These are phyloP conservation scores for Poecilus cupreus DNA, from an alignment of 2,888 invertebrate species.

Conservation along the genomic window DNA sequence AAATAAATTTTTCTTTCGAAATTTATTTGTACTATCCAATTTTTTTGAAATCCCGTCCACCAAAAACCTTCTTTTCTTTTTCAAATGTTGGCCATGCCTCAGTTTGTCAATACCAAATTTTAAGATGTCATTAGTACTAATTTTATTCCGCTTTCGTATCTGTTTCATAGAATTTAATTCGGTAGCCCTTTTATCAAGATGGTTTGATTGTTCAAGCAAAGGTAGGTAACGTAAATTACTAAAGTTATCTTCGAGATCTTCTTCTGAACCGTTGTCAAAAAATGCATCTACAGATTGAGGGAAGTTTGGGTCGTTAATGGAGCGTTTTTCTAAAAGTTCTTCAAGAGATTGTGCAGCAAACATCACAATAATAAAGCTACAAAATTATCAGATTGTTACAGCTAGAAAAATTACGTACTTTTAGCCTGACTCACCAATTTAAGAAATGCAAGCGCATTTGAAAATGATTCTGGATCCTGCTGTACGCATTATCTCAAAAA, in stretches of 20 bases:
- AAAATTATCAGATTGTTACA: slow-evolving; percentile 8
- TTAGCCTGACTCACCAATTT: slow-evolving; percentile 47
- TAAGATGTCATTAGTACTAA: background rate
- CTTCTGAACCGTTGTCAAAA: slow-evolving; percentile 42
- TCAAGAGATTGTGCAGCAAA: slow-evolving; percentile 25
- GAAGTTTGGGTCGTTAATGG: slow-evolving; percentile 50
- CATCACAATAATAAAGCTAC: slow-evolving; percentile 47
- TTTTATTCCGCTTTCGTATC: background rate
- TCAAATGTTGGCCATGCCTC: background rate
- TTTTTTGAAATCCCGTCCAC: background rate
- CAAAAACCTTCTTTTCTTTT: background rate
- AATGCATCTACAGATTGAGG: slow-evolving; percentile 37
- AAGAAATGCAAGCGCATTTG: slow-evolving; percentile 54
- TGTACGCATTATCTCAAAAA: slow-evolving; percentile 37
- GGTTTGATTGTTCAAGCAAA: background rate
- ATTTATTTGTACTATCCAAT: background rate
- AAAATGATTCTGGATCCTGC: slow-evolving; percentile 32
- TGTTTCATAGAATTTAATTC: background rate
- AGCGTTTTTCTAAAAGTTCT: slow-evolving; percentile 38
- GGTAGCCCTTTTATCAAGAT: background rate
- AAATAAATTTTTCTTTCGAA: background rate
- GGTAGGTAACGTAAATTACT: slow-evolving; percentile 43
- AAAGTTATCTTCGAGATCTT: slow-evolving; percentile 46
- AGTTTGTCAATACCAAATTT: background rate
- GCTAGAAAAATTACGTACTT: background rate